Base-by-base conservation (phyloP, 2,888 invertebrate species). In the Tenthredo notha region DNA sequence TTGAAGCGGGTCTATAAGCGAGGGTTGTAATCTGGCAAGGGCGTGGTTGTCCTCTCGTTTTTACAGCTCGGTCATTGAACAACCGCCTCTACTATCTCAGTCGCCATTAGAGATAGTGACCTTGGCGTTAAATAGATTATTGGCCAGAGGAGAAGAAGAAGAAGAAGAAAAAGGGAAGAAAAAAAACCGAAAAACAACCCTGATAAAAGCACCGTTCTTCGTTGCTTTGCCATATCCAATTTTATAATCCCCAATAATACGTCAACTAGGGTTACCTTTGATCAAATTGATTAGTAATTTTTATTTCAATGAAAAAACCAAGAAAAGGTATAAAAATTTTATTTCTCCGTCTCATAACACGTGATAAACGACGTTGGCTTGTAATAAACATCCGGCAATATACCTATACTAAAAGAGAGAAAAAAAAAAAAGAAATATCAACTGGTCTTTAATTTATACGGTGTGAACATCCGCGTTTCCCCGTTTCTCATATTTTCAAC, bases 51-150 rank as follows among this genome's bases (percentile, higher is more conserved):
- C 77, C 29, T 54, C 18, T 18, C 47, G 50, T 77, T 77, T 77
- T 77, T 77, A 77, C 77, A 33, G 54, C 50, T 50, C n/a, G 77
- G 77, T 77, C 77, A 77, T 77, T 77, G 54, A 50, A 77, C 77
- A 54, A 54, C 54, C 33, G 50, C 29, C 77, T 29, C 54, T 40
- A 40, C 77, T 77, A 77, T 77, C 77, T 77, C 40, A 50, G 50
- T 18, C 54, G 33, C 50, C 77, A 54, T 50, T 77, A 77, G 77
- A 77, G 77, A 77, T 77, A 77, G 77, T 77, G 54, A 74, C 77
- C 77, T 54, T 77, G 50, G 50, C 50, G 77, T 77, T 77, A 77
- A 77, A 77, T 77, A 33, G 77, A 54, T 77, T 77, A 77, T 77
- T 77, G 77, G 54, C 77, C 25, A 25, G 12, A 75, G 50, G 37